phyloP scores from a whole-genome alignment of 37 sponge, comb jelly and placozoan species.

The Ephydatia muelleri region DNA sequence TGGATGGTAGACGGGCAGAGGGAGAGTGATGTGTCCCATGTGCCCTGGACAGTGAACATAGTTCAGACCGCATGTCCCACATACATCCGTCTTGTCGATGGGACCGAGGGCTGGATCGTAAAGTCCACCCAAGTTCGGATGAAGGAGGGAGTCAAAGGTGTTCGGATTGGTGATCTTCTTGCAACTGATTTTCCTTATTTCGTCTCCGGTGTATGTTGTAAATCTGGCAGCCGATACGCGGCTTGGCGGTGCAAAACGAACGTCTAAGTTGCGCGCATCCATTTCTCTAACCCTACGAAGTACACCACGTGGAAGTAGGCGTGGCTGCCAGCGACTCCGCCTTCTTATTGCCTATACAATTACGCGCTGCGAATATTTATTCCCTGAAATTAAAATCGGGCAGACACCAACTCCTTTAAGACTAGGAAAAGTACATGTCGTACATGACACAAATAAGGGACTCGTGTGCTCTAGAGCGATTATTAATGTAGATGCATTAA shows the following conservation, averaged over 20 bases:
- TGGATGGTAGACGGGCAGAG: constrained; percentile 93
- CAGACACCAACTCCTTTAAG: too few species aligned
- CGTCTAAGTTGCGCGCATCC: constrained; percentile 19
- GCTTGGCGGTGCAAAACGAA: constrained; percentile 48
- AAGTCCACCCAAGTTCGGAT: constrained; percentile 85
- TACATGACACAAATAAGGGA: too few species aligned
- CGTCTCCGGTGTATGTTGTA: constrained; percentile 59
- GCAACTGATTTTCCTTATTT: constrained; percentile 73
- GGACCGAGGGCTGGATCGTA: constrained; percentile 95
- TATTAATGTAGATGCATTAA: too few species aligned
- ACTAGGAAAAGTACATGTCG: too few species aligned
- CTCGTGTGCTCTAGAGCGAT: too few species aligned
- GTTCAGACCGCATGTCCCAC: constrained; percentile 87
- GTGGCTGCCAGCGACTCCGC: not conserved
- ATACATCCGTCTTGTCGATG: constrained; percentile 65
- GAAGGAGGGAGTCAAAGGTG: constrained; percentile 80
- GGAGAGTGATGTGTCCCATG: constrained; percentile 93
- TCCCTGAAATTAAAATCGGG: too few species aligned
- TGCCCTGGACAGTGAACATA: constrained; percentile 93
- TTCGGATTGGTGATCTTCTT: constrained; percentile 80
- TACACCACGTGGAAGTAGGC: not conserved
- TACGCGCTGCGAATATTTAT: too few species aligned
- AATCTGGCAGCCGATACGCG: constrained; percentile 68
- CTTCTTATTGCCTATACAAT: too few species aligned
- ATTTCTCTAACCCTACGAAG: not conserved